Base-by-base conservation (phyloP, 2,888 invertebrate genomes). In the Polietes domitor region DNA sequence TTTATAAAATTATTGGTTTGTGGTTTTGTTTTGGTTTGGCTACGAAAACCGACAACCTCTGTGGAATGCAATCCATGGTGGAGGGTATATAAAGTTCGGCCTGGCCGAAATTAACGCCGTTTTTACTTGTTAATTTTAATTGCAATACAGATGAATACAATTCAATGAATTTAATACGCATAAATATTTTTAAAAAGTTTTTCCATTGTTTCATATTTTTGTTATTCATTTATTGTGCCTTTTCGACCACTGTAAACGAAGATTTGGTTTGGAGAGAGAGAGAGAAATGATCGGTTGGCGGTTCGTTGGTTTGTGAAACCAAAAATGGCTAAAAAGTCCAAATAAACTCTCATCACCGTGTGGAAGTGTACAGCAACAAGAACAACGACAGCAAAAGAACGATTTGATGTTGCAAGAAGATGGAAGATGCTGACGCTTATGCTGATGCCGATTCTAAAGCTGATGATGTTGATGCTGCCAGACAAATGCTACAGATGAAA, bases 401-500 rank as follows among this genome's bases (percentile, higher is more conserved):
- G 80, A 71, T 86, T 78, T 82, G 55, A 77, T 82, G 72, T 79
- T n/a, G n/a, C 28, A 58, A 41, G 28, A 19, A 32, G n/a, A n/a
- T n/a, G n/a, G n/a, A n/a, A n/a, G 32, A 73, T 55, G 72, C 50
- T 73, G 72, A 47, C 50, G 43, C 26, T 21, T 24, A 4, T 15
- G 55, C 73, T 73, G 70, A 26, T 68, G 72, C 17, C 68, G 68
- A 47, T 24, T 41, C n/a, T 82, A 75, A 28, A 65, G 83, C 37
- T 83, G 83, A 81, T 84, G 85, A 80, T 85, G 85, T 71, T 80
- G 85, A 82, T 82, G 82, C 82, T 80, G 82, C 77, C 83, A 83
- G 83, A 83, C 83, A 83, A 83, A 83, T 83, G 80, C 83, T 80
- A 83, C 80, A 84, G 84, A 84, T 84, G 84, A 84, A 84, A 84